Base-by-base conservation (phyloP, 2,888 invertebrate species). In the Bedellia somnulentella region DNA sequence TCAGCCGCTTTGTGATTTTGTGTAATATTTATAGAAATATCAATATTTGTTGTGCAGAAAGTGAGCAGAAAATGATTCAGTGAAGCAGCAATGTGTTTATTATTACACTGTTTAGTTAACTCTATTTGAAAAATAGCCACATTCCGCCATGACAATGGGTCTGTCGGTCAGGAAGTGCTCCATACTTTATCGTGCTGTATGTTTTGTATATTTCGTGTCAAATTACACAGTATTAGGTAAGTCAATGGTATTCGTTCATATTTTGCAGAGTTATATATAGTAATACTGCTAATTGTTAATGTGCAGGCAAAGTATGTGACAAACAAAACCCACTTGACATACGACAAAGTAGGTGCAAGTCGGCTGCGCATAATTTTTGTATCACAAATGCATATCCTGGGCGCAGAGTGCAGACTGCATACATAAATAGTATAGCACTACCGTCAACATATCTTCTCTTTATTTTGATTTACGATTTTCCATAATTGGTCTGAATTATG, bases 121-220 rank as follows among this genome's bases (percentile, higher is more conserved):
- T 60, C 45, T 56, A 46, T 54, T 57, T 63, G 54, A 59, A 61
- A 57, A 49, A 45, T 46, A 44, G 53, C 49, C 48, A 54, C 57
- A n/a, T 64, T 70, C 68, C 70, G 73, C 70, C 66, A 73, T 73
- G 67, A 73, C 64, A 61, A 71, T 73, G 71, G 57, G 47, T 50
- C 57, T 45, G 56, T 52, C 52, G 43, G 45, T 56, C 53, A 57
- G 59, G 58, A 63, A 57, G 53, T 60, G 53, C 59, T 51, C 53
- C 49, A 56, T 57, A 52, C 53, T 55, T 57, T 50, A 64, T n/a
- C n/a, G n/a, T 57, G 55, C 54, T 49, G 53, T 68, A 46, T 64
- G 61, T 68, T 59, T 73, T 58, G 54, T 66, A 55, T 67, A 52
- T 66, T 57, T 61, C 49, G 57, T 54, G 48, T 48, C 61, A 42